Base-by-base conservation (phyloP, 2,888 invertebrate species). In the Leptothorax acervorum region DNA sequence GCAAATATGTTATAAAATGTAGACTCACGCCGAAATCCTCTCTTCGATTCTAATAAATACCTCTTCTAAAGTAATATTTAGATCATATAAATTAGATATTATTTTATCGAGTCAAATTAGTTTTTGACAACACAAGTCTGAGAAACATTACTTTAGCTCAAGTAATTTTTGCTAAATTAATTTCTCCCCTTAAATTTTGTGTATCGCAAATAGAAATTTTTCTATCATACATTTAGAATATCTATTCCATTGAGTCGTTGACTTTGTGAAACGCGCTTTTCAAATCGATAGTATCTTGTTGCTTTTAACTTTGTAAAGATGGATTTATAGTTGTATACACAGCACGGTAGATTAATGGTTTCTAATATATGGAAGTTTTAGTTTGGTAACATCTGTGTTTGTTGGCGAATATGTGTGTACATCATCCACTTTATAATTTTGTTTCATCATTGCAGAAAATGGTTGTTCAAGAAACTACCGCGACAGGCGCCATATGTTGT, bases 301-400 rank as follows among this genome's bases (percentile, higher is more conserved):
- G 82, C 18, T 74, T 66, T 74, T 63, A 71, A 79, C n/a, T 70
- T 53, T 87, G 79, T 83, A 53, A 82, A 84, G n/a, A 39, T 60
- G 51, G 60, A 86, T 57, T 79, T 23, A 75, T 89, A 88, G 89
- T 65, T 83, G 85, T 89, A 90, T 88, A 85, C 18, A 88, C 18
- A 90, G 89, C 89, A 89, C 88, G 89, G 85, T 89, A 89, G 89
- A 83, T 86, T 86, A 83, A 65, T 79, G 48, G 81, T 65, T 83
- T 76, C 74, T 83, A 48, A 83, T 81, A 83, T 74, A 85, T 82
- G 71, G 62, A 82, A 85, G 73, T 89, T 87, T 85, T 84, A 87
- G 70, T 85, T 82, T 86, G 84, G 76, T 82, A 88, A 86, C 62
- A 63, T 76, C 66, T 68, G 48, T 68, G 66, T 68, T 68, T 68